phyloP scores from a whole-genome alignment of 2,888 invertebrate species.

The Alloplasta piceator region DNA sequence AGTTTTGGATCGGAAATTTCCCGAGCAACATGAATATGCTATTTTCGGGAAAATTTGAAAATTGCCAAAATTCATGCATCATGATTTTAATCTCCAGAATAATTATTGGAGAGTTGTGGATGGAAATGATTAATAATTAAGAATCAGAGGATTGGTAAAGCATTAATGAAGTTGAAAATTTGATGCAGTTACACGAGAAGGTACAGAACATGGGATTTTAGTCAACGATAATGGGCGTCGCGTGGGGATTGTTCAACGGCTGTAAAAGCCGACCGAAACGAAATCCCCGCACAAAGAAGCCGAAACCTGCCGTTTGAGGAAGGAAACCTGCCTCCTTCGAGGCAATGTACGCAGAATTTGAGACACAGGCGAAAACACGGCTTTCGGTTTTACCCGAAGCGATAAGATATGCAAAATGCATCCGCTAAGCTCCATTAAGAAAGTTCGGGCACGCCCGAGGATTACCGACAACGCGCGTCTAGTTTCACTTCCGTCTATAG shows the following conservation, averaged over 20 bases:
- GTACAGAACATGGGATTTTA: not conserved
- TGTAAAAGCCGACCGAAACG: constrained; percentile 20
- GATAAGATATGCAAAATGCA: constrained; percentile 64
- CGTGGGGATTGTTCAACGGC: constrained; percentile 1
- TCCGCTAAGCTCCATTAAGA: constrained; percentile 66
- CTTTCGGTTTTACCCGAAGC: constrained; percentile 54
- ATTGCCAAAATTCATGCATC: too few relatives aligned
- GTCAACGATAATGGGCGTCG: constrained; percentile 41
- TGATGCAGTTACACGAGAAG: not conserved
- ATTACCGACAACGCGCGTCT: constrained; percentile 41
- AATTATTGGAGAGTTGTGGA: too few relatives aligned
- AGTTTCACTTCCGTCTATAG: constrained; percentile 21
- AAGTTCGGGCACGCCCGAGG: constrained; percentile 63
- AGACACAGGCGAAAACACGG: constrained; percentile 43
- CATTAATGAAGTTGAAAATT: too few relatives aligned
- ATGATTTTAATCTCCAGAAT: too few relatives aligned
- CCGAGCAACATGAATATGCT: too few relatives aligned
- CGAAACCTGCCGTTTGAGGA: not conserved
- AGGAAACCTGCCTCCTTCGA: not conserved
- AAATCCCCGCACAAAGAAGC: constrained; percentile 28
- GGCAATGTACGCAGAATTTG: not conserved
- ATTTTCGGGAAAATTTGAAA: too few relatives aligned
- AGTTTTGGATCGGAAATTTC: too few relatives aligned
- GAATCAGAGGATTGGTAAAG: too few relatives aligned
- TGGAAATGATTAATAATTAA: too few relatives aligned